These are phyloP conservation scores for Lasioglossum marginatum DNA, from an alignment of 2,888 invertebrate genomes.

Conservation along the genomic window DNA sequence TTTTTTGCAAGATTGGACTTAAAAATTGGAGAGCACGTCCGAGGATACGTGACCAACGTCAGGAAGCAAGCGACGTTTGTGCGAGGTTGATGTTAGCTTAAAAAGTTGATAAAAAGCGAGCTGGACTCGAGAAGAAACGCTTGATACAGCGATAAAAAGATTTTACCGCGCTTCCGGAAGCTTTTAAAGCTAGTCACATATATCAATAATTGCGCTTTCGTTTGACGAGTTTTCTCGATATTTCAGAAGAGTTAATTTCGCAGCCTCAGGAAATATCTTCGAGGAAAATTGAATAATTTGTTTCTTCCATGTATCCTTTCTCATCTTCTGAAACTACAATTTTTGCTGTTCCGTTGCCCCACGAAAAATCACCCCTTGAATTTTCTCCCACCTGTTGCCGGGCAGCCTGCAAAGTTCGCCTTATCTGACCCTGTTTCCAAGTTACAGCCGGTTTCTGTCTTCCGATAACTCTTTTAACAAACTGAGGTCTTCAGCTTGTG, in stretches of 20 bases:
- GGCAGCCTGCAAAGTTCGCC: background rate
- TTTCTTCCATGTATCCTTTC: background rate
- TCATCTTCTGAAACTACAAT: background rate
- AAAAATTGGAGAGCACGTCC: background rate
- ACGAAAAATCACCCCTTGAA: background rate
- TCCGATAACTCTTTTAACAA: background rate
- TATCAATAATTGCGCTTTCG: background rate
- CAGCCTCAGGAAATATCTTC: background rate
- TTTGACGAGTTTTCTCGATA: background rate
- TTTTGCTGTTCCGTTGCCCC: background rate
- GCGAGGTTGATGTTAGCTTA: background rate
- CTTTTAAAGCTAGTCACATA: background rate
- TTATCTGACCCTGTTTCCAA: background rate
- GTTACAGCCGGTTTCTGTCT: background rate
- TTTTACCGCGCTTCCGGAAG: background rate
- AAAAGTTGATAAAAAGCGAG: background rate
- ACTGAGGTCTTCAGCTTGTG: background rate
- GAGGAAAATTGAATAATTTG: background rate
- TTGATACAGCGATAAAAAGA: background rate
- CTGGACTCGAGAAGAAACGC: background rate
- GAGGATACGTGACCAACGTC: background rate
- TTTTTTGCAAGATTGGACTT: background rate
- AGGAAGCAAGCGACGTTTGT: background rate
- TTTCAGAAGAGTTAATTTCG: background rate
- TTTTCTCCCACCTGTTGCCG: conserved; percentile 6